Conservation (phyloP, 2,113 vertebrate species). For the Phylloscopus trochilus region DNA sequence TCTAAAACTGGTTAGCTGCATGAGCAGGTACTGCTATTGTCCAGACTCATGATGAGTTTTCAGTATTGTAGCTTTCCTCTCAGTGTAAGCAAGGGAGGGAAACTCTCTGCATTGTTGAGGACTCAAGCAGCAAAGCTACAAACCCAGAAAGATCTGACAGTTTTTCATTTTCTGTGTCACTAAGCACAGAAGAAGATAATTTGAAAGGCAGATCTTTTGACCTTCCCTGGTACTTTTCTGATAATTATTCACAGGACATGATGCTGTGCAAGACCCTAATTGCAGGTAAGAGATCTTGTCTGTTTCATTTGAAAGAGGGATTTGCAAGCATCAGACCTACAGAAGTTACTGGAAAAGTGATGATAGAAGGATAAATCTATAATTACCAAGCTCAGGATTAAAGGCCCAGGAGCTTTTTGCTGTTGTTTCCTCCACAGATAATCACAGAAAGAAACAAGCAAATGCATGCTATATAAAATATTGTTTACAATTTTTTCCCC, state of each 20-base stretch:
- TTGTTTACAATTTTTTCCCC: background rate
- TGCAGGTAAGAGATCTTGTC: background rate
- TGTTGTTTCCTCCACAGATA: background rate
- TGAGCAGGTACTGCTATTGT: background rate
- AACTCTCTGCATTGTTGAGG: background rate
- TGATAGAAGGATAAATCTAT: background rate
- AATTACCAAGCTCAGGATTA: background rate
- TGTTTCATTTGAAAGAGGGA: background rate
- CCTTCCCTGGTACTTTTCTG: background rate
- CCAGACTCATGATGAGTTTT: background rate
- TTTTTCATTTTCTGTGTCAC: background rate
- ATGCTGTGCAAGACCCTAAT: background rate
- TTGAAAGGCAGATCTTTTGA: conserved; percentile 10
- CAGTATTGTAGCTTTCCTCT: background rate
- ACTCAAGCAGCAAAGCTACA: background rate
- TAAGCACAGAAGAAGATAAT: background rate
- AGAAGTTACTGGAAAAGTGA: background rate
- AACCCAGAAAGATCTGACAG: background rate
- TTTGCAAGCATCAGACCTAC: background rate
- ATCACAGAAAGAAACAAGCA: background rate
- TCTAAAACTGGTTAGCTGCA: background rate
- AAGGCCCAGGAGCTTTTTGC: background rate
- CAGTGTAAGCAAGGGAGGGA: background rate
- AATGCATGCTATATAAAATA: background rate
- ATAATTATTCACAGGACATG: background rate